Conservation (phyloP, 2,113 vertebrate genomes). For the Manacus vitellinus region DNA sequence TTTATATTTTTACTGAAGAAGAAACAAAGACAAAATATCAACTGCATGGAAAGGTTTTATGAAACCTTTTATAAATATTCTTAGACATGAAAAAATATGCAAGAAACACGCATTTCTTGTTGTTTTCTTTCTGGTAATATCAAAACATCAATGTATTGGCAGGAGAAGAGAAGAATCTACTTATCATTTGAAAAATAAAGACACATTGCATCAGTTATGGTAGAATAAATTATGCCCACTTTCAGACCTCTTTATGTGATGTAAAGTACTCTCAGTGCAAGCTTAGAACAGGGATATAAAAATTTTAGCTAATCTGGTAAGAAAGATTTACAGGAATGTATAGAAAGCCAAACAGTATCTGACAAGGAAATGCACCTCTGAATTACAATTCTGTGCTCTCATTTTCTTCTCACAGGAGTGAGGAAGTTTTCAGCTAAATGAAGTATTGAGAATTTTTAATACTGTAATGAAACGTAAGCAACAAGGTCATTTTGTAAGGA, state of each 20-base stretch:
- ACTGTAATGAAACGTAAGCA: background rate
- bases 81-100: background rate
- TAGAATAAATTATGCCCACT: background rate
- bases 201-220: background rate
- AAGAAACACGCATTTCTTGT: background rate
- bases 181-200: background rate
- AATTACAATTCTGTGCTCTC: background rate
- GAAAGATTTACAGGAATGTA: background rate
- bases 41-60: background rate
- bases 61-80: background rate
- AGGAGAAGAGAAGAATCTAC: background rate
- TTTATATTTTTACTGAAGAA: background rate
- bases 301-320: background rate
- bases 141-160: background rate
- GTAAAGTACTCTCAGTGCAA: background rate
- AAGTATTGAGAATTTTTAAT: background rate
- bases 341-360: background rate
- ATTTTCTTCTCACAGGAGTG: background rate
- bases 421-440: background rate
- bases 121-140: background rate
- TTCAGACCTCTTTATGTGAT: background rate
- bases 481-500: background rate
- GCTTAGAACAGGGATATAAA: background rate
- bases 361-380: background rate
- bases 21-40: background rate